Evolutionary conservation across 1,140 invertebrate species (phyloP), one percentile per base, ranked within the genome.

Genomic region (Apocrypta bakeri): DNA sequence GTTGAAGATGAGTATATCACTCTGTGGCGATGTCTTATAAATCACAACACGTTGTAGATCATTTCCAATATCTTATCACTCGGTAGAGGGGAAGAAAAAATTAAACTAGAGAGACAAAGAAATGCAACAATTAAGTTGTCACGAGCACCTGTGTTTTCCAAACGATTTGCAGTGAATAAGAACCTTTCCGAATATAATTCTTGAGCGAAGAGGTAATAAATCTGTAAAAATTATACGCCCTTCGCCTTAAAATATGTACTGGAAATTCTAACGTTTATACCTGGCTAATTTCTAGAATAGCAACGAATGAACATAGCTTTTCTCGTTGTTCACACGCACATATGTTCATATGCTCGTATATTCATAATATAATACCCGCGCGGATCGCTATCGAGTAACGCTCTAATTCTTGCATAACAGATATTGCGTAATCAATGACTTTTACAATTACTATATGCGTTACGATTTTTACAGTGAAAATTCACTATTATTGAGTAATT

Each of bases 1-100:
- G 3, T 2, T 37, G 3, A 9, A 9, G 17, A 56, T n/a, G 48
- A 56, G 48, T 56, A 56, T 56, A 56, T 56, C 48, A 56, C 48
- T 56, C 48, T n/a, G 48, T 56, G 21, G 17, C 48, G 48, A 14
- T 56, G 48, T 56, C 48, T n/a, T 21, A 17, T 56, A 56, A 56
- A 56, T 56, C 48, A 56, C 48, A 56, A 56, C 48, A 56, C 48
- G 48, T 17, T 56, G 48, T 56, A 56, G 48, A 56, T 56, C 48
- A 56, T 56, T 56, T n/a, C 48, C 48, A 56, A 56, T 56, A 56
- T 56, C 48, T 56, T 56, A 56, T 56, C 48, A 56, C 48, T 56
- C 48, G 48, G 17, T n/a, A 6, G 2, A 42, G 1, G 12, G 12
- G 12, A 42, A 12, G 6, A 42, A 42, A 42, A 42, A 12, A 42